Percentiles rank a stretch among this genome's conserved stretches.
Conservation (phyloP, 2,888 invertebrate species). For the Pachymerium ferrugineum region DNA sequence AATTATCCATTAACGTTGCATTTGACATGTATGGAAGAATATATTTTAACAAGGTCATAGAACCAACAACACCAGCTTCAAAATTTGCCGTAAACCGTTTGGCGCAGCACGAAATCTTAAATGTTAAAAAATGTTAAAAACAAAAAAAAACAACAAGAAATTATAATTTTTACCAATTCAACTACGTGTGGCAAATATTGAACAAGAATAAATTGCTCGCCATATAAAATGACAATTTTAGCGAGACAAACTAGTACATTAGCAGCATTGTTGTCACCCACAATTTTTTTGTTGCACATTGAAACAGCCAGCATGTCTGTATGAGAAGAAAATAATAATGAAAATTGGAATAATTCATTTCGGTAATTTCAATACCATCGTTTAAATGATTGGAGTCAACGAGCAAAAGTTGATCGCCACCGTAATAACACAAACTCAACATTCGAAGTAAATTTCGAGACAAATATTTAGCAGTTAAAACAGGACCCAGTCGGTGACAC, state of each 20-base stretch:
- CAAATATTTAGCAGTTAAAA: slow-evolving; percentile 82
- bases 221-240: slow-evolving; percentile 78
- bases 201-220: slow-evolving; percentile 76
- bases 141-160: background rate
- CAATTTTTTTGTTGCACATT: slow-evolving; percentile 44
- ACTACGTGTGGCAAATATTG: slow-evolving; percentile 87
- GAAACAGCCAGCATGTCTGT: slow-evolving; percentile 30
- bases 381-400: background rate
- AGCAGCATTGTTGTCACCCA: slow-evolving; percentile 70
- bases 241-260: slow-evolving; percentile 87
- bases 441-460: slow-evolving; percentile 87
- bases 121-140: background rate
- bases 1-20: slow-evolving; percentile 75
- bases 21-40: slow-evolving; percentile 76
- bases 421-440: slow-evolving; percentile 88
- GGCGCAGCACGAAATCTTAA: slow-evolving; percentile 64
- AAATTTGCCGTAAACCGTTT: slow-evolving; percentile 72
- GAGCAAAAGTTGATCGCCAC: slow-evolving; percentile 55
- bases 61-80: slow-evolving; percentile 83
- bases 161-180: slow-evolving; percentile 54
- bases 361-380: too few relatives aligned
- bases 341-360: too few relatives aligned
- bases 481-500: slow-evolving; percentile 86
- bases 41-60: slow-evolving; percentile 70
- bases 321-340: background rate